These are phyloP conservation scores for Heliconius nattereri DNA, from an alignment of 1,140 invertebrate species.

Conservation along the genomic window DNA sequence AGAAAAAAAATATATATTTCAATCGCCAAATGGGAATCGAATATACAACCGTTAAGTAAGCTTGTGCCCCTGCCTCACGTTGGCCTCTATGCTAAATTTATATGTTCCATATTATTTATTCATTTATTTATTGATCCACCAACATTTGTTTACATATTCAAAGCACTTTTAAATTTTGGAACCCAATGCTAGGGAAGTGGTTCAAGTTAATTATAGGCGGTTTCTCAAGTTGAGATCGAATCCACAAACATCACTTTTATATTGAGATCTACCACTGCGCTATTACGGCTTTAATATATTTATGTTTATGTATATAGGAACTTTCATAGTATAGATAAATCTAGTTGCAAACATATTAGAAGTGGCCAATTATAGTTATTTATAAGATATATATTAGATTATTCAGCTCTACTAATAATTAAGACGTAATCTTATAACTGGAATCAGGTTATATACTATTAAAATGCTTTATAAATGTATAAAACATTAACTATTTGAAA, in stretches of 20 bases:
- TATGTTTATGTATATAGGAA: not conserved
- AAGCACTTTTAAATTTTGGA: no score
- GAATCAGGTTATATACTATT: not conserved
- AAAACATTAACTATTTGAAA: not conserved
- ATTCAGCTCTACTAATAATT: not conserved
- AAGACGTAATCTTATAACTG: not conserved
- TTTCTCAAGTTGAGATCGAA: no score
- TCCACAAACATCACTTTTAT: not conserved
- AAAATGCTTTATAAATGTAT: not conserved
- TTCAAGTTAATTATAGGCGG: no score
- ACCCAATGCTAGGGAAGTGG: no score
- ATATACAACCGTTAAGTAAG: no score
- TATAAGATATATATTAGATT: not conserved
- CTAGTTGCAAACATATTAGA: not conserved
- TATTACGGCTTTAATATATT: not conserved
- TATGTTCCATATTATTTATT: no score
- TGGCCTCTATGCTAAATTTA: no score
- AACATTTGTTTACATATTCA: no score
- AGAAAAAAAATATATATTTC: no score
- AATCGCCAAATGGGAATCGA: no score
- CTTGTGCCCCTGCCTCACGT: no score
- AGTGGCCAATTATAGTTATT: not conserved
- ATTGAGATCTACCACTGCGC: not conserved
- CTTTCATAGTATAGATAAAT: not conserved
- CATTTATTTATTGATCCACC: no score